These are phyloP conservation scores for Leucoraja erinaceus DNA, from an alignment of 2,113 vertebrate genomes.

Conservation along the genomic window DNA sequence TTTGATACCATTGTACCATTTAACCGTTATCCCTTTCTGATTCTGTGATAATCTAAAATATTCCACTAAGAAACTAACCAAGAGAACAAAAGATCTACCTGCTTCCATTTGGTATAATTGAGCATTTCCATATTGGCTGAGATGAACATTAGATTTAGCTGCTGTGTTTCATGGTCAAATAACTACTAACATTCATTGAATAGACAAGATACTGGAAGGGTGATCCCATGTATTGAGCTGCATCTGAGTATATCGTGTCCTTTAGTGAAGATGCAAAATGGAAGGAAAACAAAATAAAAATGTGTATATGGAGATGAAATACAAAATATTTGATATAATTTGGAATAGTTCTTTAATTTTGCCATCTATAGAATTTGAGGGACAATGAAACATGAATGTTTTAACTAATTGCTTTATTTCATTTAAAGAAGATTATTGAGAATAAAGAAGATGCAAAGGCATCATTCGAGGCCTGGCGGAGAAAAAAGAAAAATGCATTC, in stretches of 20 bases:
- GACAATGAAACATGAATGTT: background rate
- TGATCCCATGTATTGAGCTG: background rate
- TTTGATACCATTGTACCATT: too few species aligned
- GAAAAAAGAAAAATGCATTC: constrained; percentile 68
- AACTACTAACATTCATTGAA: background rate
- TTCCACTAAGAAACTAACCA: background rate
- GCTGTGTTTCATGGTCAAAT: background rate
- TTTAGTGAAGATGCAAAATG: background rate
- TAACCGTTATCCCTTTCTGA: too few species aligned
- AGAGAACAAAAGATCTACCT: background rate
- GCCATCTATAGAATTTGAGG: too few species aligned
- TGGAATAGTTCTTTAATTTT: background rate
- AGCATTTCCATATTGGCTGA: background rate
- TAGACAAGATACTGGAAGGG: background rate
- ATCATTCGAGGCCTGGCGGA: constrained; percentile 83
- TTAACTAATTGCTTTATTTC: background rate
- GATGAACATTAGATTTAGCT: background rate
- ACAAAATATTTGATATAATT: background rate
- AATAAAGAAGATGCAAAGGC: constrained; percentile 73
- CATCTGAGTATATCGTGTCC: background rate
- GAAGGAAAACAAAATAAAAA: background rate
- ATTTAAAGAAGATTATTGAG: constrained; percentile 49
- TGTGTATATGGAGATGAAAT: background rate
- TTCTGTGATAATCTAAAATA: background rate
- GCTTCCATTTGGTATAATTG: background rate